A percentile compares a stretch with the other conserved stretches of the same genome.
Conservation (phyloP, 2,113 vertebrate genomes). For the Apaloderma vittatum region DNA sequence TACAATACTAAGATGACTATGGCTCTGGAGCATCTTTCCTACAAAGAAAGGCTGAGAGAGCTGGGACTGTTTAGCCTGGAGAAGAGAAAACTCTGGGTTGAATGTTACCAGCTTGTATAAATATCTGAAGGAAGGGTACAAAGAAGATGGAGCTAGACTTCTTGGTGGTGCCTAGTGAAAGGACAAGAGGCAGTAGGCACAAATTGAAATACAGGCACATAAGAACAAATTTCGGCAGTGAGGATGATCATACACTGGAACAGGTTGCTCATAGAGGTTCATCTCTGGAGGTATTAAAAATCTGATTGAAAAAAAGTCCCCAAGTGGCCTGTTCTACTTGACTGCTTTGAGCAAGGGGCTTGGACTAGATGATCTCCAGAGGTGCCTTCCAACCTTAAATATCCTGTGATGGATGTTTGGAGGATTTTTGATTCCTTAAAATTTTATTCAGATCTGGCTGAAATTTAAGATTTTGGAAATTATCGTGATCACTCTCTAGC, state of each 20-base stretch:
- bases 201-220: not conserved
- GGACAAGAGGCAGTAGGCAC: not conserved
- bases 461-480: not conserved
- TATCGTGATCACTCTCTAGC: not conserved
- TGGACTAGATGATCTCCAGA: not conserved
- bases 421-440: not conserved
- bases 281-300: not conserved
- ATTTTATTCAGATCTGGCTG: not conserved
- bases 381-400: not conserved
- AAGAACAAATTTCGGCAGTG: not conserved
- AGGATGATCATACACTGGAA: not conserved
- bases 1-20: not conserved
- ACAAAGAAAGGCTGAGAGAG: not conserved
- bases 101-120: not conserved
- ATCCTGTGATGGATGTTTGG: not conserved
- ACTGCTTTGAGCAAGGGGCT: not conserved
- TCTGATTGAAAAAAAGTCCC: not conserved
- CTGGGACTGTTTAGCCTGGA: not conserved
- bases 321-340: not conserved
- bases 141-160: not conserved
- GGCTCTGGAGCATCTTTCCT: not conserved
- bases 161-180: not conserved
- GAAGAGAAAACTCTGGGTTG: not conserved
- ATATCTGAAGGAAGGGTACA: not conserved
- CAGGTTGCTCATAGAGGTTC: not conserved